These are phyloP conservation scores for Tetraodon nigroviridis DNA, from an alignment of 2,113 vertebrate genomes.

Conservation along the genomic window DNA sequence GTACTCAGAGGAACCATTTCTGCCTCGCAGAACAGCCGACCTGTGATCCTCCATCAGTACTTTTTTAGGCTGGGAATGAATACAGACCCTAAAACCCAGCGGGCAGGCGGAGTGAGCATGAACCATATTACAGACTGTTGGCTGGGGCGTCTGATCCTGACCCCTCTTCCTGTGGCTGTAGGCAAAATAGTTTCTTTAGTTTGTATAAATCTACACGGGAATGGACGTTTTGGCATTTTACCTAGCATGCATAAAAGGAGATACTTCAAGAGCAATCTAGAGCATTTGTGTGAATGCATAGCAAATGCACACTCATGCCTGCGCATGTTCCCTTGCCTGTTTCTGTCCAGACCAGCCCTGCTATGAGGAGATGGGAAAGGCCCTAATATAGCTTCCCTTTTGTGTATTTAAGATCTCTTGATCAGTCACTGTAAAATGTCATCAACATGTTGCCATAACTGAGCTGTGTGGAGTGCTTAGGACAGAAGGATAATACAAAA, in stretches of 20 bases:
- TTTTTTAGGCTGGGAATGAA: constrained; percentile 58
- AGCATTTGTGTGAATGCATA: constrained; percentile 33
- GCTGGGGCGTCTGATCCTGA: constrained; percentile 31
- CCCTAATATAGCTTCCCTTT: constrained; percentile 34
- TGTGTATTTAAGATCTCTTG: constrained; percentile 24
- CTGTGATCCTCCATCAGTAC: constrained; percentile 23
- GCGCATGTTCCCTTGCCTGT: constrained; percentile 68
- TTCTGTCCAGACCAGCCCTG: constrained; percentile 62
- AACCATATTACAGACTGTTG: constrained; percentile 33
- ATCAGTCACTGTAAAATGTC: constrained; percentile 37
- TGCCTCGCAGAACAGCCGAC: constrained; percentile 11
- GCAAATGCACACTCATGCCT: constrained; percentile 54
- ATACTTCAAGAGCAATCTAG: constrained; percentile 7
- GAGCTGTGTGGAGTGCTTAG: neutral
- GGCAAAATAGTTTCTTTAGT: constrained; percentile 31
- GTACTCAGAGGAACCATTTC: constrained; percentile 13
- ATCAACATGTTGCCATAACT: constrained; percentile 9
- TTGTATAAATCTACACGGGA: neutral
- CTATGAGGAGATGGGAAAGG: constrained; percentile 53
- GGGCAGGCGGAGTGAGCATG: constrained; percentile 50
- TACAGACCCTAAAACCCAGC: constrained; percentile 52
- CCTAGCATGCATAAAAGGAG: constrained; percentile 23
- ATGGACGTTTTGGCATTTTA: constrained; percentile 15
- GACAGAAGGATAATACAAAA: neutral
- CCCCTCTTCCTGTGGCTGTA: constrained; percentile 62